Evolutionary conservation across 92 coral and sea anemone species (phyloP).

Genomic region (Ricordea florida): DNA sequence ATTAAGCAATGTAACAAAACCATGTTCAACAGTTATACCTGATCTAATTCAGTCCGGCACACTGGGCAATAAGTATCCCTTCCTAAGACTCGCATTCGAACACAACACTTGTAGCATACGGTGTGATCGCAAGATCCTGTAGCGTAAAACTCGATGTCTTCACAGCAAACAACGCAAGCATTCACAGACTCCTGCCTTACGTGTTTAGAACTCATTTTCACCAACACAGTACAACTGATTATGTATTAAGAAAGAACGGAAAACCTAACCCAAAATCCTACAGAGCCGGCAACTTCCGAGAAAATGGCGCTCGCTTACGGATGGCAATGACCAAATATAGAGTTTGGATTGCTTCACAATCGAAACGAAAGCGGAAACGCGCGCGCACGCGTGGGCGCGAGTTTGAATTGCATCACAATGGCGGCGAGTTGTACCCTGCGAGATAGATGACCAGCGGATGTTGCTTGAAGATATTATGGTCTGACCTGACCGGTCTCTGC

Average conservation of each 20-base stretch:
- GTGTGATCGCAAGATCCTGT: constrained; percentile 93
- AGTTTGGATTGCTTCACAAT: constrained; percentile 25
- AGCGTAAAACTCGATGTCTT: constrained; percentile 84
- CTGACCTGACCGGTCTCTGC: constrained; percentile 31
- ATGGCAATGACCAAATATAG: constrained; percentile 17
- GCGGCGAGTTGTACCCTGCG: neutral
- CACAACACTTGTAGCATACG: constrained; percentile 88
- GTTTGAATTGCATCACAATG: too few relatives aligned
- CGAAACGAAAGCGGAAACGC: constrained; percentile 15
- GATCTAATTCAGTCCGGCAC: constrained; percentile 77
- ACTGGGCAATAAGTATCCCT: constrained; percentile 91
- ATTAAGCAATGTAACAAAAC: neutral
- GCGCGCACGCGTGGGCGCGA: neutral
- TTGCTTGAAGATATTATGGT: constrained; percentile 63
- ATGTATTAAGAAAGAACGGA: neutral
- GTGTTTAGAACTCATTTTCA: constrained; percentile 54
- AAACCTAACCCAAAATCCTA: neutral
- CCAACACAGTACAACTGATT: neutral
- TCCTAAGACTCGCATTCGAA: constrained; percentile 88
- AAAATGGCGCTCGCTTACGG: constrained; percentile 14
- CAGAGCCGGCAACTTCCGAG: neutral
- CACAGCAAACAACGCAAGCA: constrained; percentile 95
- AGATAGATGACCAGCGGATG: constrained; percentile 45
- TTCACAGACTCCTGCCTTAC: constrained; percentile 65
- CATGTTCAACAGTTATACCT: constrained; percentile 48